Base-by-base conservation (phyloP, 92 coral and sea anemone species). In the Porites cylindrica region DNA sequence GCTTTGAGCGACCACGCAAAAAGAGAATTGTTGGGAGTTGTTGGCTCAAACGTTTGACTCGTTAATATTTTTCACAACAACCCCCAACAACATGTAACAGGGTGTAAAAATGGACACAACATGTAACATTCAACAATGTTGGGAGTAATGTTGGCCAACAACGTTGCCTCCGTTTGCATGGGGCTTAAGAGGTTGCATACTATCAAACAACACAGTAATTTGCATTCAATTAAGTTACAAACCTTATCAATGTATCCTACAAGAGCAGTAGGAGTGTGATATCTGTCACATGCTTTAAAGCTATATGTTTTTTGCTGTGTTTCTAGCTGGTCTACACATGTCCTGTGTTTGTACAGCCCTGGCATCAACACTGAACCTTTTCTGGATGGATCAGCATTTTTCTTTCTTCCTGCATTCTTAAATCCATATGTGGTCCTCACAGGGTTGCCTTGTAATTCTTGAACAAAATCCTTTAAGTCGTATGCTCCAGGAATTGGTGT, bases 401-500 rank as follows among this genome's bases (percentile, higher is more conserved):
- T 91, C 80, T 91, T 97, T 60, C 99, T 89, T 52, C 99, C 99
- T 64, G 96, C 92, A 91, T 97, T 93, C 86, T 92, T 93, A 84
- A 97, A 97, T 8, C 98, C 95, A 90, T 97, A 97, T 11, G 97
- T 93, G 52, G 90, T 82, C 58, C 75, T 94, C 23, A 96, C 89
- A n/a, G 95, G 95, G 64, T 97, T 97, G 10, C 86, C 83, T 29
- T 90, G 82, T 75, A 93, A 72, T 47, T 95, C 98, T 67, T 91
- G 86, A 81, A 97, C 95, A 89, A 97, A 97, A 65, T 97, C 93
- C 78, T 92, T 89, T 13, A 95, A 80, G 68, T 97, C 94, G 75
- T 97, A 97, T 8, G 96, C 76, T 6, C 99, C 99, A 67, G 99
- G 99, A 66, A 95, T 96, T 66, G 99, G 99, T 16, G 99, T 97